These are phyloP conservation scores for Aspidiotus rigidus DNA, from an alignment of 2,888 invertebrate genomes.

Conservation along the genomic window DNA sequence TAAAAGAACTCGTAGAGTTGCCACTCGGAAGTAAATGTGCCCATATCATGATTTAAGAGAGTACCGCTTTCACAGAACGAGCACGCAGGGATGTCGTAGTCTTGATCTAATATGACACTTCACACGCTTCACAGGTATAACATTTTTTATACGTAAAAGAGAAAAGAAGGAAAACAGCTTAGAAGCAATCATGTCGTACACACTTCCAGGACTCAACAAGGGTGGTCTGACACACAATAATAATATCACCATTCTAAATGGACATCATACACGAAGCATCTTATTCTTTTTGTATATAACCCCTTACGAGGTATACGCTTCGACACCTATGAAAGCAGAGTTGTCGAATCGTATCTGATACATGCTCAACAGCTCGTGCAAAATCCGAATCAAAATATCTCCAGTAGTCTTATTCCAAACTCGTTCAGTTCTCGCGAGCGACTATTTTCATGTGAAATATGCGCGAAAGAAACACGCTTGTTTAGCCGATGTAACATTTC, in stretches of 20 bases:
- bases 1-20: no score
- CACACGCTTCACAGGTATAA: neutral
- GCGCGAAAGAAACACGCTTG: no score
- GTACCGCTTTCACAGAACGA: no score
- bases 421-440: no score
- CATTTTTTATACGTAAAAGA: neutral
- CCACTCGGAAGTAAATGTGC: no score
- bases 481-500: no score
- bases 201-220: neutral
- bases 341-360: neutral
- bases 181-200: neutral
- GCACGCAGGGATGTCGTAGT: neutral
- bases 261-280: neutral
- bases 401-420: neutral
- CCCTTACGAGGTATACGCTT: conserved; percentile 12
- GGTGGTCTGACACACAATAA: conserved; percentile 20
- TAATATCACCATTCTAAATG: neutral
- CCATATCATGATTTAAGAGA: no score
- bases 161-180: neutral
- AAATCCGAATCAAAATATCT: conserved; percentile 21
- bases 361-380: conserved; percentile 27
- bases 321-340: conserved; percentile 20
- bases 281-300: conserved; percentile 12
- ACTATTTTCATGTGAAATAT: no score
- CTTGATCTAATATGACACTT: neutral